Percentiles rank a stretch among this genome's conserved stretches.
Evolutionary conservation across 2,113 vertebrate species (phyloP).

Genomic region (Otis tarda): DNA sequence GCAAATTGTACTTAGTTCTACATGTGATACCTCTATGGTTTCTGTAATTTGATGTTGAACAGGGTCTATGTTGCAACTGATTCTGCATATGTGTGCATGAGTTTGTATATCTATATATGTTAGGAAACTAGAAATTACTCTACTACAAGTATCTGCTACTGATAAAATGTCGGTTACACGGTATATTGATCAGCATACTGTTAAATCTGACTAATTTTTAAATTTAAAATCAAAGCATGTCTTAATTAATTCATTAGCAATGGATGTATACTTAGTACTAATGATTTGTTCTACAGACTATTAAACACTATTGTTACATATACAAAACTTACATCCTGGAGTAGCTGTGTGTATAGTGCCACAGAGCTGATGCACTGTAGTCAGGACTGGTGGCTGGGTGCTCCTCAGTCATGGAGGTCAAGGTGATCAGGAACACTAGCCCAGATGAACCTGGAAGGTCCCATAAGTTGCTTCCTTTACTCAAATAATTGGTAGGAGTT

Average conservation of each 20-base stretch:
- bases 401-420: background rate
- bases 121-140: background rate
- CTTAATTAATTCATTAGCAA: background rate
- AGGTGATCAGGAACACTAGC: background rate
- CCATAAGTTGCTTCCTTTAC: fast-evolving
- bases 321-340: background rate
- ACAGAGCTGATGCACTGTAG: background rate
- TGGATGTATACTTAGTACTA: background rate
- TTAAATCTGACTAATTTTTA: background rate
- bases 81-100: background rate
- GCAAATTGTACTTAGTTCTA: background rate
- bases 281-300: background rate
- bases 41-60: background rate
- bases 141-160: background rate
- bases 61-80: background rate
- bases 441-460: background rate
- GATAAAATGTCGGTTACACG: background rate
- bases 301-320: background rate
- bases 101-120: background rate
- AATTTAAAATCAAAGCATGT: background rate
- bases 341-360: background rate
- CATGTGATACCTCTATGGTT: background rate
- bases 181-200: fast-evolving
- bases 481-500: background rate
- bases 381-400: background rate